Conservation (phyloP, 2,888 invertebrate species). For the Caenorhabditis plicata region DNA sequence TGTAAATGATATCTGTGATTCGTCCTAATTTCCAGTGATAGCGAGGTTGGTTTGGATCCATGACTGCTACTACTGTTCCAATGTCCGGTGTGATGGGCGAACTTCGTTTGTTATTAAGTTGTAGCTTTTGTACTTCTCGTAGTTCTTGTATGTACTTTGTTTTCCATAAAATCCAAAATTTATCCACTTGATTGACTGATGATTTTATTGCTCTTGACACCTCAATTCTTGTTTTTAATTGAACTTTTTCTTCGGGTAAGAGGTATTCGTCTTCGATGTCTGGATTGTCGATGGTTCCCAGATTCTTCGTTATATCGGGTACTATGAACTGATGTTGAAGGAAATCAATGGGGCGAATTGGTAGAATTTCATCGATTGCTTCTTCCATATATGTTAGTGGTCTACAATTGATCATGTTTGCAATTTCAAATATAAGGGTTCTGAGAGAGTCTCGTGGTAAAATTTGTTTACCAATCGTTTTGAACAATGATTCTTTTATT, state of each 20-base stretch:
- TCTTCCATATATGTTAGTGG: conserved; percentile 18
- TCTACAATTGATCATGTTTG: conserved; percentile 10
- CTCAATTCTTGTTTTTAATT: conserved; percentile 4
- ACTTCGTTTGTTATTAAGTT: conserved; percentile 5
- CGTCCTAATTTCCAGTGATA: conserved; percentile 13
- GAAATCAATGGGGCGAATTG: conserved; percentile 24
- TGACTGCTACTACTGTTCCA: conserved; percentile 9
- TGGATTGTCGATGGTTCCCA: not conserved
- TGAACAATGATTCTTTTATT: conserved; percentile 5
- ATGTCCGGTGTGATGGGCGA: not conserved
- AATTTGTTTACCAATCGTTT: conserved; percentile 1
- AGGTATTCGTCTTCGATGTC: conserved; percentile 8
- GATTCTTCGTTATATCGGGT: not conserved
- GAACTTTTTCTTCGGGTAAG: conserved; percentile 8
- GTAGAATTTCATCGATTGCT: not conserved
- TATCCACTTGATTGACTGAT: not conserved
- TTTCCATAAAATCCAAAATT: conserved; percentile 17
- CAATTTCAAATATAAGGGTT: conserved; percentile 10
- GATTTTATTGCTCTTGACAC: conserved; percentile 10
- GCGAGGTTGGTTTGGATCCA: conserved; percentile 10
- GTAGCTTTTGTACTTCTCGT: conserved; percentile 7
- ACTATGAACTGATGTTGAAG: conserved; percentile 6
- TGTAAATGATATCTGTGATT: not conserved
- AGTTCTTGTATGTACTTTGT: conserved; percentile 10
- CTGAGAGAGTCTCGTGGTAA: not conserved